Evolutionary conservation across 2,797 vertebrate genomes (phyloP).

Genomic region (Borostomias antarcticus): DNA sequence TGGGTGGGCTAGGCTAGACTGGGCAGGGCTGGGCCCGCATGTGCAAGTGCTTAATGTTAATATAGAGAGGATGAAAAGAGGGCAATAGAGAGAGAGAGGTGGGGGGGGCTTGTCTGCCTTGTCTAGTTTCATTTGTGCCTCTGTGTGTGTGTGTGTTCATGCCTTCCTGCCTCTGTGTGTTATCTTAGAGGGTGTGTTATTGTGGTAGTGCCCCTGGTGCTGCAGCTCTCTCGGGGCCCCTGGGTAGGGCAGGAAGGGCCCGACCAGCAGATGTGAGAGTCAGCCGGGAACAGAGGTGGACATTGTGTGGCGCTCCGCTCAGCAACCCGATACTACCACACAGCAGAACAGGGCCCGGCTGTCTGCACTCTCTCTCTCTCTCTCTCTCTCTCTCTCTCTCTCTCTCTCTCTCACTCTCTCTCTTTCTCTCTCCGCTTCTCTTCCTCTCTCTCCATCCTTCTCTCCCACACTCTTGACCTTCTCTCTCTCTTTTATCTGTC

Average conservation of each 20-base stretch:
- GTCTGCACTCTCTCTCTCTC: slow-evolving; percentile 1
- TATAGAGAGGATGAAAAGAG: not conserved
- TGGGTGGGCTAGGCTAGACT: not conserved
- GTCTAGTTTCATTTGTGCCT: slow-evolving; percentile 50
- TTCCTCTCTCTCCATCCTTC: slow-evolving; percentile 3
- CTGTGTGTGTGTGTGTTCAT: slow-evolving; percentile 27
- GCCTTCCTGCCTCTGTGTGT: slow-evolving; percentile 25
- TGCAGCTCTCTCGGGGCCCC: slow-evolving; percentile 25
- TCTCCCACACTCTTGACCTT: not conserved
- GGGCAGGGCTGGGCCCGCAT: not conserved
- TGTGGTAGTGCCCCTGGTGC: not conserved
- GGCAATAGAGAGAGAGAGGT: slow-evolving; percentile 29
- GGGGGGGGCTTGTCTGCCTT: slow-evolving; percentile 18
- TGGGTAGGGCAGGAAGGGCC: slow-evolving; percentile 64
- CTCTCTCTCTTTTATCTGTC: not conserved
- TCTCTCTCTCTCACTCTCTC: slow-evolving; percentile 22
- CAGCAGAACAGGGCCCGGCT: slow-evolving; percentile 56
- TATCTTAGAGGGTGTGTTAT: slow-evolving; percentile 1
- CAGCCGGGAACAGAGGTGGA: slow-evolving; percentile 64
- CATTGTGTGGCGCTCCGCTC: slow-evolving; percentile 68
- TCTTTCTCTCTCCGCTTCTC: slow-evolving; percentile 23
- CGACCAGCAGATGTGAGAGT: slow-evolving; percentile 59
- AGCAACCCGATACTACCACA: slow-evolving; percentile 71
- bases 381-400: slow-evolving; percentile 4
- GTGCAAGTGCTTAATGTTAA: slow-evolving; percentile 11